Base-by-base conservation (phyloP, 2,113 vertebrate species). In the Perccottus glenii region DNA sequence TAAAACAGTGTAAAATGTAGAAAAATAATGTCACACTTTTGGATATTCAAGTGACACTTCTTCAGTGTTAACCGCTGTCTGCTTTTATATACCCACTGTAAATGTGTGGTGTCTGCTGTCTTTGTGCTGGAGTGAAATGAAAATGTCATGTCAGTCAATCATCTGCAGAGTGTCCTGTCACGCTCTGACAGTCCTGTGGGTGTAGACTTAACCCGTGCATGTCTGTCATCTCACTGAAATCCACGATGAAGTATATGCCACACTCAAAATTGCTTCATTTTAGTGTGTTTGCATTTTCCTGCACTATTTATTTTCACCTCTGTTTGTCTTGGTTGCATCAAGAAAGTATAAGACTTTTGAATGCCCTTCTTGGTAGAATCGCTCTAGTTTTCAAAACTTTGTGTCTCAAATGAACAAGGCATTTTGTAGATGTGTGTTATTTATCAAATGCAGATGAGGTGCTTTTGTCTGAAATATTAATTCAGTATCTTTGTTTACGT, bases 71-170 rank as follows among this genome's bases (percentile, higher is more conserved):
- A 52, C 50, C 50, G 33, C 27, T 33, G 50, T 33, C 63, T 50
- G 14, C 51, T 40, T 58, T n/a, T 51, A 43, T 52, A 27, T 16
- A 19, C 43, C 42, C 11, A 11, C 53, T 49, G 36, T 33, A 43
- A 44, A 35, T 60, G 4, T 14, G 50, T 32, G 19, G 19, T 3
- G 49, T 19, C 47, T 55, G 45, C 35, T 68, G 1, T 45, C 11
- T 57, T 57, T 66, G 40, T 61, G 60, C 38, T 9, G 35, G 6
- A 48, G 49, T 12, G 53, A 43, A 56, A 55, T 64, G 15, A 51
- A 75, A 68, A 61, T 58, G 64, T 57, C 60, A 7, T 38, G 71
- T 69, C 60, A 72, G 70, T 77, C 74, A 75, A 47, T 80, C 73
- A 19, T 11, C 42, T 55, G 56, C 45, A 52, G 60, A 35, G 53